phyloP scores from a whole-genome alignment of 2,113 vertebrate species.

The Pipa parva region DNA sequence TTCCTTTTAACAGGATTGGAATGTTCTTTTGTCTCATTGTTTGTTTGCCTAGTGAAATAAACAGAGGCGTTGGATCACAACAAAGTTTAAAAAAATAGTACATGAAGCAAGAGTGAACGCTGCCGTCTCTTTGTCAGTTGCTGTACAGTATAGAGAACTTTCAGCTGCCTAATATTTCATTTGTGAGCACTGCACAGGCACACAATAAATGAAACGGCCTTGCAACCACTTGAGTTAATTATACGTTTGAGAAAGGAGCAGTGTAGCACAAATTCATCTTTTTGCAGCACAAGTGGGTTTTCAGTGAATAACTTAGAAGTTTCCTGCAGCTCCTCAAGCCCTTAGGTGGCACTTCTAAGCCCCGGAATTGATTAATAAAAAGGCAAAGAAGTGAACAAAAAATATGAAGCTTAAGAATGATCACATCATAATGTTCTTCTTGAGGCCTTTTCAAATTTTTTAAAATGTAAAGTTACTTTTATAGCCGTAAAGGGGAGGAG shows the following conservation, averaged over 20 bases:
- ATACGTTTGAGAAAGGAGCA: constrained; percentile 3
- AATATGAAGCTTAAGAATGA: constrained; percentile 1
- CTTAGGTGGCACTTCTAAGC: constrained; percentile 14
- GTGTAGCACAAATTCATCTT: neutral
- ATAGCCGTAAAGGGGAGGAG: no score
- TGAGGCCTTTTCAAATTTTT: constrained; percentile 3
- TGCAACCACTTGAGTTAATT: constrained; percentile 23
- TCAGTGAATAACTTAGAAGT: constrained; percentile 5
- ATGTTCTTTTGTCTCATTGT: no score
- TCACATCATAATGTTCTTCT: constrained; percentile 6
- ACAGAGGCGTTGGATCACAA: no score
- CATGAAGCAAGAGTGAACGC: no score
- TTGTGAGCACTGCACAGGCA: no score
- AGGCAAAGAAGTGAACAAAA: neutral
- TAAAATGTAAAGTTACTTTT: no score
- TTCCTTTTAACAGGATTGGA: no score
- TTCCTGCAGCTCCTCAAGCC: neutral
- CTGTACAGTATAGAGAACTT: neutral
- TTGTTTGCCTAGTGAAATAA: no score
- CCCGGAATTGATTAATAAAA: constrained; percentile 7
- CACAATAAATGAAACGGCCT: neutral
- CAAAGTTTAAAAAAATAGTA: no score
- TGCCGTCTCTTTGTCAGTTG: neutral
- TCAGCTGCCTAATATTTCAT: neutral
- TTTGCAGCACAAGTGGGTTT: constrained; percentile 11